These are phyloP conservation scores for Lycaon pictus DNA, from an alignment of 2,113 vertebrate species.

Conservation along the genomic window DNA sequence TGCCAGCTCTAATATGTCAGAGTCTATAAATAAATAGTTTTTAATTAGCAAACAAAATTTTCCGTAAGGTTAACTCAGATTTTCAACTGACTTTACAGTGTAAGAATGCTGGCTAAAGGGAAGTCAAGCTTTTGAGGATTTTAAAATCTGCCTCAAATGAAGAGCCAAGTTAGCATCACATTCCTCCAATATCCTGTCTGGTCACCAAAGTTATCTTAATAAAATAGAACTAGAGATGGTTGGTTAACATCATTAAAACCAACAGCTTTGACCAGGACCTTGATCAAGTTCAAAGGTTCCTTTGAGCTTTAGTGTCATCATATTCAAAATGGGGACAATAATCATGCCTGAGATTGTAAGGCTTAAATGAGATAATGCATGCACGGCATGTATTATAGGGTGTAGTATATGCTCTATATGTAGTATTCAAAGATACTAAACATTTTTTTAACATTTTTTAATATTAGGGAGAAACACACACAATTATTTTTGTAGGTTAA, in stretches of 20 bases:
- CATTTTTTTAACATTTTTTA: conserved; percentile 20
- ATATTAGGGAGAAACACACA: conserved; percentile 32
- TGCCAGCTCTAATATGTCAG: conserved; percentile 16
- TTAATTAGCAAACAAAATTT: conserved; percentile 58
- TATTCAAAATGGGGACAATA: conserved; percentile 43
- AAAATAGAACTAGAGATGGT: conserved; percentile 25
- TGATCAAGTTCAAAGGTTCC: conserved; percentile 8
- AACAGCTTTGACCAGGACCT: background rate
- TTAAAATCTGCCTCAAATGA: conserved; percentile 53
- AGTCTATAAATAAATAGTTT: conserved; percentile 43
- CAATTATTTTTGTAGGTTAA: conserved; percentile 56
- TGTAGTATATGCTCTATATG: background rate
- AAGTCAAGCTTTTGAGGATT: conserved; percentile 31
- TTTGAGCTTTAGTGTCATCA: background rate
- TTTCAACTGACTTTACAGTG: conserved; percentile 28
- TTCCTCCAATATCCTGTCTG: conserved; percentile 1
- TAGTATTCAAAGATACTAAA: background rate
- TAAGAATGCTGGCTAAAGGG: conserved; percentile 25
- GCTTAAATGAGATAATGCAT: conserved; percentile 33
- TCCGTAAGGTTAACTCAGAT: conserved; percentile 35
- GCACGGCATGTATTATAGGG: background rate
- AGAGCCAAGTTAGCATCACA: background rate
- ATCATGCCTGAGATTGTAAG: background rate
- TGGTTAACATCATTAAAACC: conserved; percentile 51
- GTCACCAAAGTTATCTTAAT: conserved; percentile 54